Percentiles rank a stretch among this genome's conserved stretches.
Evolutionary conservation across 2,888 invertebrate genomes (phyloP).

Genomic region (Epinotia ramella): DNA sequence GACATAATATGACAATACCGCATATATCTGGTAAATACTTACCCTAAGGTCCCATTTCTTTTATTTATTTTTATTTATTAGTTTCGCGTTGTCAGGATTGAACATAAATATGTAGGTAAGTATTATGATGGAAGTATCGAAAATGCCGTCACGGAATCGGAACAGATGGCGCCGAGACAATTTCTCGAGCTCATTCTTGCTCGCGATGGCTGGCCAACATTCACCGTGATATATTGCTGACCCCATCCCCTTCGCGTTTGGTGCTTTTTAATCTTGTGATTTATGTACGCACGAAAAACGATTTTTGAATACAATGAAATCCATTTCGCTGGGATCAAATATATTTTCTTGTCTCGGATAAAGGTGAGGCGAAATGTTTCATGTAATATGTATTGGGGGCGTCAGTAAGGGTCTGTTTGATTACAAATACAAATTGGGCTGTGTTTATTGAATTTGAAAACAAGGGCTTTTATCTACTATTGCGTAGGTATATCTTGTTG

Average conservation of each 20-base stretch:
- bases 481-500: not conserved
- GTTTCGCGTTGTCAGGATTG: not conserved
- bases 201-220: slow-evolving; percentile 57
- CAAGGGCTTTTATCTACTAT: not conserved
- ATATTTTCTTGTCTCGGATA: slow-evolving; percentile 51
- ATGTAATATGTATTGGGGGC: slow-evolving; percentile 12
- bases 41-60: not conserved
- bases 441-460: not conserved
- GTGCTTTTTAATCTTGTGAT: slow-evolving; percentile 71
- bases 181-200: slow-evolving; percentile 54
- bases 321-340: slow-evolving; percentile 53
- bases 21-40: too few species aligned
- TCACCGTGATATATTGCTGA: slow-evolving; percentile 63
- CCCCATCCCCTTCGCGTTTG: slow-evolving; percentile 61
- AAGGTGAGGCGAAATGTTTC: slow-evolving; percentile 32
- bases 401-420: slow-evolving; percentile 14
- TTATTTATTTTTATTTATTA: not conserved
- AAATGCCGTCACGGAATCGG: slow-evolving; percentile 48
- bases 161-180: slow-evolving; percentile 60
- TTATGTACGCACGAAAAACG: slow-evolving; percentile 62
- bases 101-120: not conserved
- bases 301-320: slow-evolving; percentile 64
- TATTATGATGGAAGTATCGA: slow-evolving; percentile 38
- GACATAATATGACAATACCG: too few species aligned
- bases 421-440: slow-evolving; percentile 3